Conservation (phyloP, 1,140 invertebrate species). For the Drosophila rufa region DNA sequence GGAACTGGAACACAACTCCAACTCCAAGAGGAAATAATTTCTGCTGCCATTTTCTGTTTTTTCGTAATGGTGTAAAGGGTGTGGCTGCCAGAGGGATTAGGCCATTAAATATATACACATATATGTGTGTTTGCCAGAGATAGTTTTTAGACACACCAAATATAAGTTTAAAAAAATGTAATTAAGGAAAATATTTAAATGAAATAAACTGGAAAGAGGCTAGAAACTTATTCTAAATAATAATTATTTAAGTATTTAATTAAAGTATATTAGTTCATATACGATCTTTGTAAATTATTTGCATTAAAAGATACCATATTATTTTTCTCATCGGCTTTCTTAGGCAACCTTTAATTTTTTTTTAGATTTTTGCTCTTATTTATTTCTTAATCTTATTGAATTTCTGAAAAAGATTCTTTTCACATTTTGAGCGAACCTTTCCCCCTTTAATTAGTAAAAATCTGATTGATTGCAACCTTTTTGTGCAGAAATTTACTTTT, state of each 20-base stretch:
- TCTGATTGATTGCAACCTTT: slow-evolving; percentile 1
- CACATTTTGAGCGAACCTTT: neutral
- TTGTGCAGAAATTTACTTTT: neutral
- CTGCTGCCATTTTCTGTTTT: slow-evolving; percentile 1
- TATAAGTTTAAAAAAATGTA: neutral
- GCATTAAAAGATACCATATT: neutral
- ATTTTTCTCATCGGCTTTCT: no score
- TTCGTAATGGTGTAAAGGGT: slow-evolving; percentile 16
- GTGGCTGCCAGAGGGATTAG: slow-evolving; percentile 1
- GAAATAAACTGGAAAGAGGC: neutral
- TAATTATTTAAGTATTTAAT: neutral
- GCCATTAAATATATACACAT: neutral
- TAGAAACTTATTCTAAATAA: neutral
- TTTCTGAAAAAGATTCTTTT: neutral
- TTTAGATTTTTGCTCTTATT: no score
- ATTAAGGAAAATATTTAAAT: neutral
- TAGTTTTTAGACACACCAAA: slow-evolving; percentile 1
- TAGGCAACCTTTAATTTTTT: no score
- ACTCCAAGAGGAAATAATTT: slow-evolving; percentile 13
- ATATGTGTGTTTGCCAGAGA: neutral
- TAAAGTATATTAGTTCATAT: no score
- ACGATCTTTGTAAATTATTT: neutral
- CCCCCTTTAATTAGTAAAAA: neutral
- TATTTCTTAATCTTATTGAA: neutral
- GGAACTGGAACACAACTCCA: slow-evolving; percentile 8